Evolutionary conservation across 2,888 invertebrate genomes (phyloP).

Genomic region (Himalopsyche japonica): DNA sequence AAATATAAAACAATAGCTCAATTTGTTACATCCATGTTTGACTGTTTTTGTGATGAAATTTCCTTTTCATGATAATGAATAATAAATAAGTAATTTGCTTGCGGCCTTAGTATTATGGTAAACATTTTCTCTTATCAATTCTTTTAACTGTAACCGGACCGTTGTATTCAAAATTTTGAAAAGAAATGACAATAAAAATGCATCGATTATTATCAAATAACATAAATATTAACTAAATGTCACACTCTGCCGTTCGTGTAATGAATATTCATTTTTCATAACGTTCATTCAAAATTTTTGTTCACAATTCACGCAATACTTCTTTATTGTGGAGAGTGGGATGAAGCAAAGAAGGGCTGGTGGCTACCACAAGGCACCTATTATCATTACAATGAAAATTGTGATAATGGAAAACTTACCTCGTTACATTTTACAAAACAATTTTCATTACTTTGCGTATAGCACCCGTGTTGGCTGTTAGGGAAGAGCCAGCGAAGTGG

Average conservation of each 20-base stretch:
- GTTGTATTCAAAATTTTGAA: too few relatives aligned
- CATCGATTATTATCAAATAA: too few relatives aligned
- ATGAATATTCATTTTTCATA: neutral
- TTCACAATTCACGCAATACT: neutral
- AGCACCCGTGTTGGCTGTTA: slow-evolving; percentile 18
- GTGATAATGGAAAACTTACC: slow-evolving; percentile 30
- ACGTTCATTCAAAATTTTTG: neutral
- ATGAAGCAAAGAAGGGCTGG: neutral
- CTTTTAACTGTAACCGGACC: too few relatives aligned
- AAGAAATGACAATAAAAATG: too few relatives aligned
- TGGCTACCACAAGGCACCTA: slow-evolving; percentile 11
- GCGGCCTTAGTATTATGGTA: too few relatives aligned
- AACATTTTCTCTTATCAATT: too few relatives aligned
- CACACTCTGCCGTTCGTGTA: neutral
- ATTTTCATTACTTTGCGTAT: slow-evolving; percentile 29
- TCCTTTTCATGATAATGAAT: too few relatives aligned
- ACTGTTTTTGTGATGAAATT: too few relatives aligned
- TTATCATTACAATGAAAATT: slow-evolving; percentile 22
- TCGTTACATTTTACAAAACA: slow-evolving; percentile 31
- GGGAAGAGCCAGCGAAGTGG: neutral
- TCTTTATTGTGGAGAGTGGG: neutral
- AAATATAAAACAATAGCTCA: too few relatives aligned
- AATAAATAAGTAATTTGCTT: too few relatives aligned
- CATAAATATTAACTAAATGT: neutral
- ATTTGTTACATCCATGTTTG: too few relatives aligned